Percentiles rank a stretch among this genome's conserved stretches.
Evolutionary conservation across 2,797 vertebrate genomes (phyloP).

Genomic region (Uromys caudimaculatus): DNA sequence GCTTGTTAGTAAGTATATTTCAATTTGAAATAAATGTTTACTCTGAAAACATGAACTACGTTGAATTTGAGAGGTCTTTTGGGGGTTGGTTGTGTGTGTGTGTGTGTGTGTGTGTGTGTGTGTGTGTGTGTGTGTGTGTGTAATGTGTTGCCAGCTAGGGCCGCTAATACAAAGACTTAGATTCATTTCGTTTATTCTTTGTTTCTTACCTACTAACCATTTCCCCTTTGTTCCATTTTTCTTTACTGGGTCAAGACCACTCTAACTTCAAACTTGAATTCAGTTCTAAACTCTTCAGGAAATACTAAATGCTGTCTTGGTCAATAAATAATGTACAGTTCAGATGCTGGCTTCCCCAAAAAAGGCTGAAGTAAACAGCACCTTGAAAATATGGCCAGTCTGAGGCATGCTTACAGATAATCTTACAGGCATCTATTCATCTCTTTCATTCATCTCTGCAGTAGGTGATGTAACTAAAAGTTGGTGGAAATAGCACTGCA

Average conservation of each 20-base stretch:
- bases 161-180: background rate
- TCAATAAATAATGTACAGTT: background rate
- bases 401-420: background rate
- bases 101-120: too few species aligned
- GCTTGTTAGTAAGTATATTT: background rate
- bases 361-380: background rate
- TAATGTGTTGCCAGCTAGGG: background rate
- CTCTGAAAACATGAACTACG: background rate
- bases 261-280: conserved; percentile 12
- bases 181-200: conserved; percentile 3
- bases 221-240: background rate
- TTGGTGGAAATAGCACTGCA: background rate
- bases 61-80: background rate
- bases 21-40: conserved; percentile 11
- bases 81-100: background rate
- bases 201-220: background rate
- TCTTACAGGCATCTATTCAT: background rate
- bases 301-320: background rate
- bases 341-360: background rate
- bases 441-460: background rate
- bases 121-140: background rate
- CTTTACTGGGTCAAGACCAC: background rate
- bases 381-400: background rate
- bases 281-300: background rate
- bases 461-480: background rate